phyloP scores from a whole-genome alignment of 2,113 vertebrate species.

The Nanorana parkeri region DNA sequence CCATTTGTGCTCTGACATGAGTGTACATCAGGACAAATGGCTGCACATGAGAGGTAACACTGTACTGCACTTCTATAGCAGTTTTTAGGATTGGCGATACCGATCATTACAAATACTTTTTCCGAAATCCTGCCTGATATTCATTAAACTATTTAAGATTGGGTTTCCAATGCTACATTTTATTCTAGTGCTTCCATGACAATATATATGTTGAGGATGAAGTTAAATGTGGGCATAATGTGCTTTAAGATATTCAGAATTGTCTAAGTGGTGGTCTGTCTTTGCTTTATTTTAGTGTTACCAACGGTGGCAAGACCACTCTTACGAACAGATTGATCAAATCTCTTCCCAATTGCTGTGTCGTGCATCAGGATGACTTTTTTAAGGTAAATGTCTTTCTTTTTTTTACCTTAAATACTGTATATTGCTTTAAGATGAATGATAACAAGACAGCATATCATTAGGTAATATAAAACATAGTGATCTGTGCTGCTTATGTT shows the following conservation, averaged over 20 bases:
- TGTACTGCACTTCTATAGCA: too few species aligned
- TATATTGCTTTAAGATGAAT: too few species aligned
- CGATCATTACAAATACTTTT: too few species aligned
- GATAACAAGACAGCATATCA: too few species aligned
- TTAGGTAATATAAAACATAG: too few species aligned
- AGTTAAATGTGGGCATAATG: neutral
- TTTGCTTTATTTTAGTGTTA: constrained; percentile 74
- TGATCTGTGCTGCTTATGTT: too few species aligned
- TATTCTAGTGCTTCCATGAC: neutral
- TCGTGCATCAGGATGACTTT: constrained; percentile 94
- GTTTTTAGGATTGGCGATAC: too few species aligned
- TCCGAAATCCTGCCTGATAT: too few species aligned
- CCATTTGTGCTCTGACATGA: too few species aligned
- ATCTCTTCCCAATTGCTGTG: constrained; percentile 89
- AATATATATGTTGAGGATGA: neutral
- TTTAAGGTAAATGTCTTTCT: constrained; percentile 83
- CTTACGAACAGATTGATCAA: constrained; percentile 80
- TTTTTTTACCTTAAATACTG: too few species aligned
- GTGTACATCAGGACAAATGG: too few species aligned
- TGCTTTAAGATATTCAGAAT: neutral
- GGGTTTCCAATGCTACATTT: neutral
- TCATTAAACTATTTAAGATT: neutral
- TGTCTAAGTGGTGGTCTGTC: neutral
- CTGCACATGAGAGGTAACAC: too few species aligned
- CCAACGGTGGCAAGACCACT: constrained; percentile 94